phyloP scores from a whole-genome alignment of 2,113 vertebrate genomes.

The Vulpes lagopus region DNA sequence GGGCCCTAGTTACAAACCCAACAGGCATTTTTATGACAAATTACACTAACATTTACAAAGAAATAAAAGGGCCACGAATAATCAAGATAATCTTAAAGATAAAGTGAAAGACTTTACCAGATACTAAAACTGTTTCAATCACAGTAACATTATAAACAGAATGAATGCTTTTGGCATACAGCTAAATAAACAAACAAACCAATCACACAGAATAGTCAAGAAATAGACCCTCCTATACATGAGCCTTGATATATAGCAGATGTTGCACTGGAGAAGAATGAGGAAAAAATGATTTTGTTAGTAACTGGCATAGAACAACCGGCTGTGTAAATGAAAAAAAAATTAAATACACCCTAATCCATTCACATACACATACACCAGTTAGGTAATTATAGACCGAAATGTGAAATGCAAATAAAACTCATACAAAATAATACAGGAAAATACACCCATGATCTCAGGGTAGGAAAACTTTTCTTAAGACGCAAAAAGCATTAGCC shows the following conservation, averaged over 20 bases:
- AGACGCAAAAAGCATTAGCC: neutral
- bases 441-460: neutral
- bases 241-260: neutral
- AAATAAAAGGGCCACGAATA: neutral
- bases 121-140: neutral
- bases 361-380: neutral
- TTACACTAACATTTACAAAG: neutral
- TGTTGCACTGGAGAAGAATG: neutral
- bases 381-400: neutral
- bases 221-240: neutral
- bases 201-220: neutral
- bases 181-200: neutral
- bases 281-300: neutral
- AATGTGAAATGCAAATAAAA: neutral
- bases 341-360: neutral
- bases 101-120: neutral
- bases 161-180: neutral
- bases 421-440: slow-evolving; percentile 6
- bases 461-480: neutral
- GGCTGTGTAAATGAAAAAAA: neutral
- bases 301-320: neutral
- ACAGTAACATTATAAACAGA: neutral
- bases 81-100: neutral
- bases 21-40: neutral
- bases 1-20: neutral